These are phyloP conservation scores for Drosophila pandora DNA, from an alignment of 1,140 invertebrate species.

Conservation along the genomic window DNA sequence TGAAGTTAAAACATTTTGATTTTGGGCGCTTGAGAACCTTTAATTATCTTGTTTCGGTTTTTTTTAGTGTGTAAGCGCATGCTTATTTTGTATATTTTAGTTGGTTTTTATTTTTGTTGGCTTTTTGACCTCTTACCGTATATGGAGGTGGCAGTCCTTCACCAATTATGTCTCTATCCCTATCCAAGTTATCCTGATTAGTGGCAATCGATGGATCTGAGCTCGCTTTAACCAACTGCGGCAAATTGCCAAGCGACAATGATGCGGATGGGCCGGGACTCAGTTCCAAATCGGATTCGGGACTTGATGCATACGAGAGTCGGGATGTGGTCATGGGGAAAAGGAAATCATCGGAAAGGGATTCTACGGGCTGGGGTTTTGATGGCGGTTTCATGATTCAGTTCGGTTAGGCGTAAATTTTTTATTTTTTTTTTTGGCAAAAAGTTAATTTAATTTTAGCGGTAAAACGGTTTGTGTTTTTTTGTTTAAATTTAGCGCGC, in stretches of 20 bases:
- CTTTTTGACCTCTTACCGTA: conserved; percentile 86
- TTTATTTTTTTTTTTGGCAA: conserved; percentile 12
- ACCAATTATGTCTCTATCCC: conserved; percentile 85
- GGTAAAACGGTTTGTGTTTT: conserved; percentile 11
- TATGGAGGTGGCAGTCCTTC: conserved; percentile 90
- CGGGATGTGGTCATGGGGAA: conserved; percentile 98
- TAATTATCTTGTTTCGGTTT: background rate
- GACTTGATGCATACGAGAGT: conserved; percentile 97
- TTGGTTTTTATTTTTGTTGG: conserved; percentile 23
- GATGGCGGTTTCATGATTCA: conserved; percentile 9
- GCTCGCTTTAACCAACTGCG: conserved; percentile 91
- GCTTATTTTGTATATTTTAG: conserved; percentile 39
- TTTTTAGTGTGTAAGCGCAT: conserved; percentile 67
- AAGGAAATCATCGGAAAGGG: conserved; percentile 96
- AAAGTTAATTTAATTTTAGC: conserved; percentile 49
- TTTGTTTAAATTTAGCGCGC: conserved; percentile 47
- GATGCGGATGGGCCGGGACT: conserved; percentile 89
- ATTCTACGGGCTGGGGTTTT: conserved; percentile 89
- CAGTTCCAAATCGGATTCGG: conserved; percentile 96
- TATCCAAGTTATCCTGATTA: conserved; percentile 87
- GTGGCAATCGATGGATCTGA: conserved; percentile 92
- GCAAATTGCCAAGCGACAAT: conserved; percentile 86
- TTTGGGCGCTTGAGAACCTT: conserved; percentile 24
- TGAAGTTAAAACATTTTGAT: background rate
- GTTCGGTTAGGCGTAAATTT: conserved; percentile 46